phyloP scores from a whole-genome alignment of 2,797 vertebrate genomes.

The Acrocephalus scirpaceus region DNA sequence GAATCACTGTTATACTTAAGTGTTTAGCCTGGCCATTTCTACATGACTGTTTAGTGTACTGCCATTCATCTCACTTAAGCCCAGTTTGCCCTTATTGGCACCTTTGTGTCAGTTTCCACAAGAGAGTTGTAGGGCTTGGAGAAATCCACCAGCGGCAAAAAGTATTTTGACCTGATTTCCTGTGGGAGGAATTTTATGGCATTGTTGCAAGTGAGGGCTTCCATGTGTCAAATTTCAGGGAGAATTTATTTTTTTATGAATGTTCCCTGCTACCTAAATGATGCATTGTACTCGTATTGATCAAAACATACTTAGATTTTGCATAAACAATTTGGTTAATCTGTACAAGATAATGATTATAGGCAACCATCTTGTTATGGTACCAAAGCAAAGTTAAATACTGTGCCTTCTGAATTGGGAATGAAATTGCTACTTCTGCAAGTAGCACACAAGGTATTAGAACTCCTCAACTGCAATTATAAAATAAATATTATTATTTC shows the following conservation, averaged over 20 bases:
- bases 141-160: background rate
- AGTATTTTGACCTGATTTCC: background rate
- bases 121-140: fast-evolving
- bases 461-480: background rate
- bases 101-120: background rate
- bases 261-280: background rate
- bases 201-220: background rate
- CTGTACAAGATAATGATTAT: background rate
- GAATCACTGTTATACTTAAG: too few relatives aligned
- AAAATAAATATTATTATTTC: background rate
- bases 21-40: too few relatives aligned
- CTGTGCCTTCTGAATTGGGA: background rate
- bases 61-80: background rate
- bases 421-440: background rate
- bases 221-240: background rate
- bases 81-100: background rate
- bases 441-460: background rate
- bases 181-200: background rate
- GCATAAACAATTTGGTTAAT: background rate
- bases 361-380: background rate
- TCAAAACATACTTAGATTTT: background rate
- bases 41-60: background rate
- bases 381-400: background rate
- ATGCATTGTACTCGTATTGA: background rate
- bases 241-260: background rate